These are phyloP conservation scores for Drosophila demipolita DNA, from an alignment of 2,888 invertebrate species.

Conservation along the genomic window DNA sequence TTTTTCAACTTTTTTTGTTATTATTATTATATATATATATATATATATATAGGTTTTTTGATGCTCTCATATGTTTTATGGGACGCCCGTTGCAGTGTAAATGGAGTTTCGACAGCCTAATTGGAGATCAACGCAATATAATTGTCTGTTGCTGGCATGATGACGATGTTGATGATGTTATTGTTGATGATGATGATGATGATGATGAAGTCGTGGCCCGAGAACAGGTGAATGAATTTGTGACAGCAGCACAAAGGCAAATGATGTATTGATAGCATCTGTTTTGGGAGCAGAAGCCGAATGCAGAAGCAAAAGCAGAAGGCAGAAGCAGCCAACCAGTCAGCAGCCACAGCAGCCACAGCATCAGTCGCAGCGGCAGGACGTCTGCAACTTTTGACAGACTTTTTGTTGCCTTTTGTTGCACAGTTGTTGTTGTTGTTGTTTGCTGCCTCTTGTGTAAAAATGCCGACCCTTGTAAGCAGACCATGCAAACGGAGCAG, in stretches of 20 bases:
- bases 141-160: conserved; percentile 59
- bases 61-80: conserved; percentile 54
- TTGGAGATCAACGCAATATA: conserved; percentile 79
- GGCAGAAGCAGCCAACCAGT: conserved; percentile 48
- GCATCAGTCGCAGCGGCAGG: conserved; percentile 58
- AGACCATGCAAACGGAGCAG: conserved; percentile 58
- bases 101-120: conserved; percentile 82
- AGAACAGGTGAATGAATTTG: conserved; percentile 80
- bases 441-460: conserved; percentile 9
- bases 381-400: conserved; percentile 68
- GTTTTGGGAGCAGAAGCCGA: conserved; percentile 66
- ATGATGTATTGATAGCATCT: conserved; percentile 81
- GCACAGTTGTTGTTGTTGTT: conserved; percentile 28
- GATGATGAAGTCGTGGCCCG: conserved; percentile 72
- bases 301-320: conserved; percentile 47
- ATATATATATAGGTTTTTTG: not conserved
- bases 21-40: conserved; percentile 22
- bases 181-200: conserved; percentile 28
- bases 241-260: conserved; percentile 76
- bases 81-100: conserved; percentile 75
- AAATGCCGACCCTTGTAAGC: conserved; percentile 21
- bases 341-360: conserved; percentile 29
- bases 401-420: conserved; percentile 53
- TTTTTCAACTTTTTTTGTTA: conserved; percentile 23
- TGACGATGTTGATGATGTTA: conserved; percentile 26